Base-by-base conservation (phyloP, 2,113 vertebrate species). In the Sturnira hondurensis region DNA sequence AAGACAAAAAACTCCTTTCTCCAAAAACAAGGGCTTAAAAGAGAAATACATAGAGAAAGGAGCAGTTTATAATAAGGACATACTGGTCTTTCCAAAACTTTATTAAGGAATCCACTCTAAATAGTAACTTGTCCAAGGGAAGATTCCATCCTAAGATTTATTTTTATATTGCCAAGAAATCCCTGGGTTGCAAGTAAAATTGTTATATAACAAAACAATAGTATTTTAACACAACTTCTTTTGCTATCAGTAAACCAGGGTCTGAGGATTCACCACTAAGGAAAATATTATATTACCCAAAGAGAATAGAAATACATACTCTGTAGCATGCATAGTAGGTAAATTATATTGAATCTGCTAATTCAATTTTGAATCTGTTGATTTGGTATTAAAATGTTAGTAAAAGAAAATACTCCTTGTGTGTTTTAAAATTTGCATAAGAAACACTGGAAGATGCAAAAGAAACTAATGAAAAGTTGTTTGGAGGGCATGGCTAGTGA, bases 311-410 rank as follows among this genome's bases (percentile, higher is more conserved):
- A 85, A 41, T 67, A 71, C 4, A 45, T n/a, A 54, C 45, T 82
- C 31, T 36, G 0, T 94, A 33, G 13, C 77, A 7, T 85, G 41
- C 47, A 45, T 41, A 89, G 31, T n/a, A 87, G 16, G 38, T 84
- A 85, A 77, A 80, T 38, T 73, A 16, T 47, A 38, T 71, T 91
- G 56, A 58, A 65, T 80, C 56, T 92, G 36, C 41, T 87, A 19
- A 31, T 95, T 77, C 45, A 47, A 15, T 47, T 33, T 71, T 89
- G 56, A 58, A 65, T 81, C 58, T 92, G 36, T 36, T 87, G 24
- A n/a, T 95, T 77, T 82, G 22, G 22, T 91, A 10, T 96, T 89
- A 90, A 81, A 89, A 52, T 65, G 65, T 28, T 76, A 86, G 26
- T 56, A 61, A 36, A 68, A 84, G 63, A 92, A 76, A 80, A 78